Evolutionary conservation across 1,140 invertebrate species (phyloP).

Genomic region (Dryas iulia): DNA sequence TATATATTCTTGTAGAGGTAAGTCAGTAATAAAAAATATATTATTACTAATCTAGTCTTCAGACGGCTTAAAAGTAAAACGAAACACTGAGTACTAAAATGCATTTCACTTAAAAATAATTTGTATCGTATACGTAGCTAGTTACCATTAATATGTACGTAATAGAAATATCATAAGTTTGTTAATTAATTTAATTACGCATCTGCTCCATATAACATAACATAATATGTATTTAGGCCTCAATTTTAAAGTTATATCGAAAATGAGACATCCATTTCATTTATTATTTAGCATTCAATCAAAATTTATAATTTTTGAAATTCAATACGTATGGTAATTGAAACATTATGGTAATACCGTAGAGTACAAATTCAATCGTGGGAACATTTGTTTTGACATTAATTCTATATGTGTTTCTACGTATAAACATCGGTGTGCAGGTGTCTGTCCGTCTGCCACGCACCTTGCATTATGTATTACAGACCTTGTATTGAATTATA

Average conservation of each 20-base stretch:
- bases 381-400: conserved; percentile 17
- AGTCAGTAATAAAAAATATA: too few species aligned
- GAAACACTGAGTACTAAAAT: too few species aligned
- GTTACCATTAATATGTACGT: not conserved
- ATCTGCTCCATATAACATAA: not conserved
- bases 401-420: conserved; percentile 29
- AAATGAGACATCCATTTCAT: not conserved
- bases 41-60: too few species aligned
- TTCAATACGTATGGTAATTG: conserved; percentile 16
- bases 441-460: conserved; percentile 45
- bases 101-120: too few species aligned
- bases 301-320: not conserved
- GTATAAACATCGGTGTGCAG: conserved; percentile 32
- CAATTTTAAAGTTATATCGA: not conserved
- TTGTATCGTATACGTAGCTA: not conserved
- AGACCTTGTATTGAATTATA: conserved; percentile 41
- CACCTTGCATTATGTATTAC: conserved; percentile 50
- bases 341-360: conserved; percentile 15
- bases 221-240: not conserved
- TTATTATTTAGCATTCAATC: not conserved
- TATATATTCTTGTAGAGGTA: too few species aligned
- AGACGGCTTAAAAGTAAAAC: too few species aligned
- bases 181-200: not conserved
- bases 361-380: conserved; percentile 16
- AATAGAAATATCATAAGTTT: not conserved